A percentile compares a stretch with the other conserved stretches of the same genome.
phyloP scores from a whole-genome alignment of 2,888 invertebrate genomes.

The Sarcophaga rosellei region DNA sequence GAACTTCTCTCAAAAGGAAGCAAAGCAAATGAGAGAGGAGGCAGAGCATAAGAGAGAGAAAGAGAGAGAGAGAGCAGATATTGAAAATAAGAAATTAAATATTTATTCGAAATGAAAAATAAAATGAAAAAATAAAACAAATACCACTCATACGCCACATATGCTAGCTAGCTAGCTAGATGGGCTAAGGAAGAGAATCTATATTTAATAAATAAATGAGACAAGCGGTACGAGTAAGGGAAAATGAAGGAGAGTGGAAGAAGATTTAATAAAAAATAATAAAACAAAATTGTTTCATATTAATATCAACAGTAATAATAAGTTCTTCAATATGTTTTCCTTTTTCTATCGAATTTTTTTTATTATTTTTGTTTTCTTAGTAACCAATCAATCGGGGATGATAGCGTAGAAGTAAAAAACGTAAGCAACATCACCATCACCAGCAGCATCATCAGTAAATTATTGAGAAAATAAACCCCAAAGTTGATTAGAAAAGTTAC shows the following conservation, averaged over 20 bases:
- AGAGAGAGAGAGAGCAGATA: background rate
- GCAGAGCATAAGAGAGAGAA: background rate
- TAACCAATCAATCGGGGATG: background rate
- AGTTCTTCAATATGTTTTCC: too few relatives aligned
- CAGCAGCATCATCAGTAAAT: background rate
- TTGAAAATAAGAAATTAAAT: constrained; percentile 54
- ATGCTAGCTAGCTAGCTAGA: background rate
- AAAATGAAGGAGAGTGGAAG: too few relatives aligned
- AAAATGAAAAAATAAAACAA: constrained; percentile 31
- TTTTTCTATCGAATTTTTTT: background rate
- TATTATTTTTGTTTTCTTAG: background rate
- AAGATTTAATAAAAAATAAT: too few relatives aligned
- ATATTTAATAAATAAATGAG: background rate
- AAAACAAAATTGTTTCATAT: too few relatives aligned
- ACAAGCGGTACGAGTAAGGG: background rate
- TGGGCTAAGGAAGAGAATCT: background rate
- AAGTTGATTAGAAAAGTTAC: background rate
- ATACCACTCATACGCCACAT: constrained; percentile 54
- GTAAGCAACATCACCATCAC: background rate
- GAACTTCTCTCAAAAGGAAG: background rate
- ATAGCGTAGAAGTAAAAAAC: background rate
- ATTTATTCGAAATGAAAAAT: constrained; percentile 57
- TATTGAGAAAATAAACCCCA: background rate
- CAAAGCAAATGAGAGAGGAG: background rate
- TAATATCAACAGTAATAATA: too few relatives aligned